Evolutionary conservation across 2,797 vertebrate species (phyloP), one percentile per base, ranked within the genome.

Genomic region (Zalophus californianus): DNA sequence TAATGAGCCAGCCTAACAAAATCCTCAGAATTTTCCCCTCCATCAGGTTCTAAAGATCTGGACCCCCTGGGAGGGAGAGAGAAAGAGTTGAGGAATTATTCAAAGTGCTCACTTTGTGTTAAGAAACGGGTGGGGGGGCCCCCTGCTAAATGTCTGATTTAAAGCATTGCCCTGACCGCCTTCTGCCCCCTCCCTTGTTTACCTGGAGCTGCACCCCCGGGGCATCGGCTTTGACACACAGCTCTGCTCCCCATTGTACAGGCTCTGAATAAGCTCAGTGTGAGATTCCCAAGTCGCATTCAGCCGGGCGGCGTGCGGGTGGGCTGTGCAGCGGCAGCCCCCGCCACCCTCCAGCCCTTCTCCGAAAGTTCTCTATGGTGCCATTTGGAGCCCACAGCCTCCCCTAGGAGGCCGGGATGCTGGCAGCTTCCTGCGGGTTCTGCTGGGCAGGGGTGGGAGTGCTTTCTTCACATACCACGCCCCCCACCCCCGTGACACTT

Each of bases 261-360:
- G 44, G 52, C 41, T 75, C 62, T n/a, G 50, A 95, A 79, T n/a
- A 29, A 44, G 29, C 54, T 78, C 54, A 3, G 27, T 10, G 15
- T 66, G 92, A 88, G 86, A 70, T 20, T n/a, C 64, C 23, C 23
- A n/a, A 93, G 92, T 6, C 54, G 60, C n/a, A 7, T 15, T 85
- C 56, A 64, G 62, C 50, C 27, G 14, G 35, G 35, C 35, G 12
- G 2, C 0, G 50, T 4, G 2, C 38, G 0, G 50, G 27, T 25
- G 38, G 25, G 54, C 10, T 3, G 0, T 2, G n/a, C 50, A 3
- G 18, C 2, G 0, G 0, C 44, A 92, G 60, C 32, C 73, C 29
- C 32, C 1, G 0, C 35, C 16, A 54, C 41, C 50, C 82, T 27
- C 21, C 62, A 10, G 64, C 72, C 4, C 52, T 50, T 21, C 27